These are phyloP conservation scores for Microchrysa polita DNA, from an alignment of 2,888 invertebrate species.

Conservation along the genomic window DNA sequence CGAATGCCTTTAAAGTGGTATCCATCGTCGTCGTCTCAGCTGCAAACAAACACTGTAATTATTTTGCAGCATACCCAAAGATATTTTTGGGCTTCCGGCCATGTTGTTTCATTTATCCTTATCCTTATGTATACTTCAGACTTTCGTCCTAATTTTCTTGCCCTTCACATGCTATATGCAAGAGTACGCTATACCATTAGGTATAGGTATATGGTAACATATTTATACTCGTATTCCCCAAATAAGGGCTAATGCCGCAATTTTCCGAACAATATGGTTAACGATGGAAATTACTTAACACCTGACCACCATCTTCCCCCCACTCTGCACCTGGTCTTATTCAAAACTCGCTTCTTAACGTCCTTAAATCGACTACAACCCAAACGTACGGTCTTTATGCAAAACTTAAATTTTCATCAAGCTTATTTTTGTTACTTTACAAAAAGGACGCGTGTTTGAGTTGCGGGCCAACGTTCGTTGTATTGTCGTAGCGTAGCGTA, in stretches of 20 bases:
- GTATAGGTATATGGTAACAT: background rate
- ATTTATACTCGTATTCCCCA: background rate
- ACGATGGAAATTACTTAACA: slow-evolving; percentile 42
- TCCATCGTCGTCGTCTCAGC: too few species aligned
- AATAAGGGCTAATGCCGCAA: slow-evolving; percentile 25
- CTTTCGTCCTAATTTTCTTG: too few species aligned
- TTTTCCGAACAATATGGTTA: slow-evolving; percentile 39
- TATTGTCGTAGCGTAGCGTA: slow-evolving; percentile 3
- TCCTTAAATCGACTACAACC: background rate
- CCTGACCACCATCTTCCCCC: slow-evolving; percentile 15
- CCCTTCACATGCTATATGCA: too few species aligned
- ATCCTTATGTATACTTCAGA: too few species aligned
- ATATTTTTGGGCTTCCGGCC: too few species aligned
- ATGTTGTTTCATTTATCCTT: too few species aligned
- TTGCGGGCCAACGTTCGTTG: background rate
- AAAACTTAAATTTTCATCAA: background rate
- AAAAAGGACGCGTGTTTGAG: background rate
- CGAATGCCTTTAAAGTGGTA: too few species aligned
- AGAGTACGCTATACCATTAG: too few species aligned
- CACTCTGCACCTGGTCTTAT: background rate
- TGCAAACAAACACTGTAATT: too few species aligned
- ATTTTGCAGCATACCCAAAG: too few species aligned
- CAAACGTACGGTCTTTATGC: background rate
- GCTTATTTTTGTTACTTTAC: background rate
- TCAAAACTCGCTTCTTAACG: background rate